Conservation (phyloP, 2,888 invertebrate species). For the Hipparchia semele region DNA sequence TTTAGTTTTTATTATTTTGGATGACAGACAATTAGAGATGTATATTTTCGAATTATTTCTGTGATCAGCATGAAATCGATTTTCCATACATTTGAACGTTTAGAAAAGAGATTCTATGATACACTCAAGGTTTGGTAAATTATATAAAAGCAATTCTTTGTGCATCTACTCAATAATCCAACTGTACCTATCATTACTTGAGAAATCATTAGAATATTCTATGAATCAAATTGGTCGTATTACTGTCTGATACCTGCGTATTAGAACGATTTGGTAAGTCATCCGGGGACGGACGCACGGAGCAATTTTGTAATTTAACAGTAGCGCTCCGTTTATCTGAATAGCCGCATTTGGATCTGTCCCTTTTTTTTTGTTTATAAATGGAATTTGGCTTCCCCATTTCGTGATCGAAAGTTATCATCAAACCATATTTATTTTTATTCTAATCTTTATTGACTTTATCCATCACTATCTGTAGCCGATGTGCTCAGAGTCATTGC, state of each 20-base stretch:
- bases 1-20: too few relatives aligned
- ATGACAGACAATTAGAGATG: too few relatives aligned
- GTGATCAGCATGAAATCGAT: too few relatives aligned
- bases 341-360: constrained; percentile 42
- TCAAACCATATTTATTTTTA: neutral
- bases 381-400: neutral
- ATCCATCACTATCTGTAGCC: neutral
- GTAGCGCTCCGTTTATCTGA: constrained; percentile 55
- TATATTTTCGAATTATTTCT: too few relatives aligned
- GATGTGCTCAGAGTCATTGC: neutral
- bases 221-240: constrained; percentile 16
- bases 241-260: constrained; percentile 19
- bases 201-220: constrained; percentile 11
- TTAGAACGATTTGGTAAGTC: constrained; percentile 31
- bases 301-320: constrained; percentile 55
- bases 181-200: neutral
- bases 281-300: constrained; percentile 23
- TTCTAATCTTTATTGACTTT: neutral
- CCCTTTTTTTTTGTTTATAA: constrained; percentile 33
- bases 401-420: neutral
- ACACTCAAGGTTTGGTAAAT: too few relatives aligned
- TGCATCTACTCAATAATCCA: neutral
- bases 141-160: neutral
- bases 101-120: too few relatives aligned
- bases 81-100: too few relatives aligned